A percentile compares a stretch with the other conserved stretches of the same genome.
phyloP scores from a whole-genome alignment of 2,113 vertebrate genomes.

The Antechinus flavipes region DNA sequence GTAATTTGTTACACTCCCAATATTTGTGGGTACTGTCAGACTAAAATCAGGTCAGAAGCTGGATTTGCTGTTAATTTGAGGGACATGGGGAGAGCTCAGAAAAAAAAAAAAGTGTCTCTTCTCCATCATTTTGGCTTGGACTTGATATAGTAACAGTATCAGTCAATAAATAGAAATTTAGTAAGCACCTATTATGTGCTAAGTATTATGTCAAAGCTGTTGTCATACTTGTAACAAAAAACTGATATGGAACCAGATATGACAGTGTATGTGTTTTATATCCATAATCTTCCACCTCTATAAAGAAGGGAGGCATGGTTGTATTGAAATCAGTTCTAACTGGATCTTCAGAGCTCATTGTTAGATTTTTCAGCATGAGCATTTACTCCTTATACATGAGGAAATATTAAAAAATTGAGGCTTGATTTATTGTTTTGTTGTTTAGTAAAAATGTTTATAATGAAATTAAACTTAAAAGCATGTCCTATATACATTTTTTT shows the following conservation, averaged over 20 bases:
- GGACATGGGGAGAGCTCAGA: no score
- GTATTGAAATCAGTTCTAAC: background rate
- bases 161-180: background rate
- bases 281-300: background rate
- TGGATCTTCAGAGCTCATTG: background rate
- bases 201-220: background rate
- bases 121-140: no score
- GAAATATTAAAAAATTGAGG: background rate
- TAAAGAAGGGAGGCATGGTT: background rate
- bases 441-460: background rate
- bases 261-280: background rate
- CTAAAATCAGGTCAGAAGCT: no score
- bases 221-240: background rate
- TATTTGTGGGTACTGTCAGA: no score
- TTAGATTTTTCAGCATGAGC: background rate
- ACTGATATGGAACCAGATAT: background rate
- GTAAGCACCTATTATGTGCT: background rate
- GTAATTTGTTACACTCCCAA: no score
- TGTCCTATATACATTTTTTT: background rate
- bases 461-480: background rate
- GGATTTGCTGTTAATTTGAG: no score
- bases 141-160: background rate
- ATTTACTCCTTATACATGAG: background rate
- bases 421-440: background rate
- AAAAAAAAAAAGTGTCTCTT: no score